Evolutionary conservation across 2,797 vertebrate genomes (phyloP).

Genomic region (Spheniscus humboldti): DNA sequence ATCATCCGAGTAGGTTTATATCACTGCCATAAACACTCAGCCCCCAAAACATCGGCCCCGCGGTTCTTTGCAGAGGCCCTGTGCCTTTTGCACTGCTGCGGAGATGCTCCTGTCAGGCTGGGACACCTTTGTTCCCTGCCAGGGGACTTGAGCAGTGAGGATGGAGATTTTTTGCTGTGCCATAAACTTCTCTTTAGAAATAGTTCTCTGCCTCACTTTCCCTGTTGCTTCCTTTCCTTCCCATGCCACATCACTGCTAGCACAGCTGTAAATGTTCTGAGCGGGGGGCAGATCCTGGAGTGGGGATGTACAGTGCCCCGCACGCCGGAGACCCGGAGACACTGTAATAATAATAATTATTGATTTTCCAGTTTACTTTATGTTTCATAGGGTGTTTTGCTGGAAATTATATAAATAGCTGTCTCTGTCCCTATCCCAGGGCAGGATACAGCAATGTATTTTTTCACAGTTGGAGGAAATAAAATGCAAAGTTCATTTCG

Average conservation of each 20-base stretch:
- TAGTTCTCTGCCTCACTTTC: neutral
- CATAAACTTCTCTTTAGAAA: neutral
- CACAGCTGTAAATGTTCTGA: neutral
- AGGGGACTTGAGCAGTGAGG: neutral
- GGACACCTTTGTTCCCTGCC: neutral
- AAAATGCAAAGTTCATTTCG: slow-evolving; percentile 17
- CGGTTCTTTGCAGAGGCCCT: accelerated
- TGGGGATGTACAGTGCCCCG: neutral
- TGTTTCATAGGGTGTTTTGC: neutral
- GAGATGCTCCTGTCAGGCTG: neutral
- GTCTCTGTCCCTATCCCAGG: slow-evolving; percentile 8
- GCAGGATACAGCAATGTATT: neutral
- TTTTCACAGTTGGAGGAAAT: neutral
- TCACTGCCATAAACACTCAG: neutral
- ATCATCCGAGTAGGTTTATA: neutral
- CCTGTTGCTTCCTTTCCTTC: neutral
- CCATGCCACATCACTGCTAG: accelerated
- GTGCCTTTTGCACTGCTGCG: neutral
- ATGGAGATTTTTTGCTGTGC: neutral
- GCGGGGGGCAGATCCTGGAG: neutral
- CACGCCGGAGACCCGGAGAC: neutral
- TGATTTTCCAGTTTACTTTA: slow-evolving; percentile 43
- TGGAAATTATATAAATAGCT: slow-evolving; percentile 37
- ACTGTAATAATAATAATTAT: slow-evolving; percentile 8
- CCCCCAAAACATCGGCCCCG: neutral